These are phyloP conservation scores for Drosophila leonis DNA, from an alignment of 2,888 invertebrate species.

Conservation along the genomic window DNA sequence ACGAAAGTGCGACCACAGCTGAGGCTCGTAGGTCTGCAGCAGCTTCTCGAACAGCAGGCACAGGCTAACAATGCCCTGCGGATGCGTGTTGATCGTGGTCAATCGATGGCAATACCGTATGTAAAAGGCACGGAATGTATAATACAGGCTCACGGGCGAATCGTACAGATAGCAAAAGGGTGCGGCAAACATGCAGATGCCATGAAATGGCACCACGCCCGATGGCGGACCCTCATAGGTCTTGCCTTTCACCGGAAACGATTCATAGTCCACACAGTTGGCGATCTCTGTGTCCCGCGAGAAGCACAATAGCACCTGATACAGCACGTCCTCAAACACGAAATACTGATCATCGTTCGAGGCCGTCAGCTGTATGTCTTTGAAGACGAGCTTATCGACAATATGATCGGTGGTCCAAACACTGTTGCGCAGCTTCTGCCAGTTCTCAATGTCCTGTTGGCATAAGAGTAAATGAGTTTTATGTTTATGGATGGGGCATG, in stretches of 20 bases:
- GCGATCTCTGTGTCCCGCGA: constrained; percentile 94
- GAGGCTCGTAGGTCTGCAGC: constrained; percentile 95
- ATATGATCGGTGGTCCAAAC: constrained; percentile 96
- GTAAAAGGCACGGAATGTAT: constrained; percentile 96
- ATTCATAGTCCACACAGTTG: constrained; percentile 88
- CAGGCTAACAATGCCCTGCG: constrained; percentile 95
- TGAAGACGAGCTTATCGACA: constrained; percentile 97
- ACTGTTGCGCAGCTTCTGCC: constrained; percentile 91
- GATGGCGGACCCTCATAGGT: constrained; percentile 90
- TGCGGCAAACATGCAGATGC: constrained; percentile 98
- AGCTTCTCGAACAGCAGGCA: constrained; percentile 95
- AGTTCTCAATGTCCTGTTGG: constrained; percentile 90
- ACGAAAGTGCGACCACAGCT: constrained; percentile 95
- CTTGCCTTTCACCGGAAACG: constrained; percentile 82
- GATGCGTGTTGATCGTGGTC: constrained; percentile 96
- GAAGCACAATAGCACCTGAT: constrained; percentile 97
- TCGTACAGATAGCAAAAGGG: constrained; percentile 97
- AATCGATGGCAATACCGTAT: constrained; percentile 95
- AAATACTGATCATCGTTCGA: constrained; percentile 99
- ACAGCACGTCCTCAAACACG: constrained; percentile 97
- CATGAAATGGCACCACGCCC: constrained; percentile 98
- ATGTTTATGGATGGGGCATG: not conserved
- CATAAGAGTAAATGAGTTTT: not conserved
- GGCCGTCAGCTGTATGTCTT: constrained; percentile 97
- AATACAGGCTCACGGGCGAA: constrained; percentile 94